phyloP scores from a whole-genome alignment of 2,888 invertebrate genomes.

The Drosophila subsilvestris region DNA sequence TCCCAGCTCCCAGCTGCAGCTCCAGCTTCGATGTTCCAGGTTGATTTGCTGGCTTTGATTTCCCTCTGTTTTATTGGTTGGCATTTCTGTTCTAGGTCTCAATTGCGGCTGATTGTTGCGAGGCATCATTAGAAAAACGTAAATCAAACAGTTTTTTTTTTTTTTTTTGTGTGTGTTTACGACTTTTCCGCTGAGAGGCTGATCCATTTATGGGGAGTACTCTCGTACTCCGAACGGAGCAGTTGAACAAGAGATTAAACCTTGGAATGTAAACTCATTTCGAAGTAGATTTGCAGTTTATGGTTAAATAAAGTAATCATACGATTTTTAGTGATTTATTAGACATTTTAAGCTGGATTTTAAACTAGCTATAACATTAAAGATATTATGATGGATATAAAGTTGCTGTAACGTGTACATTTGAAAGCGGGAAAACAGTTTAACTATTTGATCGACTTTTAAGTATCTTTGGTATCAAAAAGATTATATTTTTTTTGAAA shows the following conservation, averaged over 20 bases:
- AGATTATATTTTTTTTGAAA: neutral
- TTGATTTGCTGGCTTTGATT: slow-evolving; percentile 43
- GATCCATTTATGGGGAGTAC: slow-evolving; percentile 36
- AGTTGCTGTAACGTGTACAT: neutral
- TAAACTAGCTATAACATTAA: neutral
- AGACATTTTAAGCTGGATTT: neutral
- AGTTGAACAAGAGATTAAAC: slow-evolving; percentile 17
- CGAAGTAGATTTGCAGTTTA: neutral
- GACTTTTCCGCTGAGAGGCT: slow-evolving; percentile 33
- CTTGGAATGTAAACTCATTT: slow-evolving; percentile 22
- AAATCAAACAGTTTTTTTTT: slow-evolving; percentile 66
- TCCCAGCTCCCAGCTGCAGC: neutral
- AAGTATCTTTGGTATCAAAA: neutral
- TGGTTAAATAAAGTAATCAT: slow-evolving; percentile 1
- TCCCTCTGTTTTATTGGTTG: slow-evolving; percentile 46
- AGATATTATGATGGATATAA: neutral
- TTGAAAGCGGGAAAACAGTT: neutral
- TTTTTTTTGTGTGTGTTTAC: slow-evolving; percentile 28
- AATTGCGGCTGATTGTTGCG: slow-evolving; percentile 64
- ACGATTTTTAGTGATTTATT: neutral
- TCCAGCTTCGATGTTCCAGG: neutral
- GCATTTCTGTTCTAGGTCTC: slow-evolving; percentile 49
- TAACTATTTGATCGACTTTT: no score
- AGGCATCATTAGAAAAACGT: slow-evolving; percentile 71
- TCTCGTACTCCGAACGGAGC: slow-evolving; percentile 11